These are phyloP conservation scores for Malachius bipustulatus DNA, from an alignment of 2,888 invertebrate genomes.

Conservation along the genomic window DNA sequence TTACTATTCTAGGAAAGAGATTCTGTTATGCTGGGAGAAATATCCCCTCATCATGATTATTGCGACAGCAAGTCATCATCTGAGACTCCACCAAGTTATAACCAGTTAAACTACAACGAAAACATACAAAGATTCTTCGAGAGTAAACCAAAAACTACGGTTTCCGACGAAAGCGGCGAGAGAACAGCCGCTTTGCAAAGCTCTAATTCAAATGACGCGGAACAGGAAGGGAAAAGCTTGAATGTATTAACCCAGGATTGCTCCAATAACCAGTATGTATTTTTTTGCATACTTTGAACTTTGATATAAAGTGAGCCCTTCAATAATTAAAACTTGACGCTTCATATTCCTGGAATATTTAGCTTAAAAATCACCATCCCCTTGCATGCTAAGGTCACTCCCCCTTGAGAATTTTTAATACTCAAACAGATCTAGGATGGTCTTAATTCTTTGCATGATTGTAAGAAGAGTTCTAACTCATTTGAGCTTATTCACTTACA, in stretches of 20 bases:
- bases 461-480: no score
- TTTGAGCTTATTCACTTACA: no score
- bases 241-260: slow-evolving; percentile 23
- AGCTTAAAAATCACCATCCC: no score
- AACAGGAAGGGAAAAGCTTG: slow-evolving; percentile 32
- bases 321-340: no score
- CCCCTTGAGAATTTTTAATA: no score
- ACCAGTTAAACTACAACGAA: slow-evolving; percentile 75
- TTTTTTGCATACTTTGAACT: no score
- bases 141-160: slow-evolving; percentile 51
- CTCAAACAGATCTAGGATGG: no score
- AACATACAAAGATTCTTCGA: slow-evolving; percentile 53
- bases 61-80: slow-evolving; percentile 68
- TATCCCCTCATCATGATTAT: slow-evolving; percentile 73
- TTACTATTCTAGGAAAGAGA: slow-evolving; percentile 50
- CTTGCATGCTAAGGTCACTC: no score
- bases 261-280: slow-evolving; percentile 29
- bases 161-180: slow-evolving; percentile 41
- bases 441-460: no score
- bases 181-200: slow-evolving; percentile 25
- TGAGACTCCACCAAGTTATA: slow-evolving; percentile 72
- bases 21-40: slow-evolving; percentile 72
- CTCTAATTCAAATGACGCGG: slow-evolving; percentile 35
- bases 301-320: no score
- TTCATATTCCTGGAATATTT: no score